phyloP scores from a whole-genome alignment of 2,888 invertebrate genomes.

The Andrena marginata region DNA sequence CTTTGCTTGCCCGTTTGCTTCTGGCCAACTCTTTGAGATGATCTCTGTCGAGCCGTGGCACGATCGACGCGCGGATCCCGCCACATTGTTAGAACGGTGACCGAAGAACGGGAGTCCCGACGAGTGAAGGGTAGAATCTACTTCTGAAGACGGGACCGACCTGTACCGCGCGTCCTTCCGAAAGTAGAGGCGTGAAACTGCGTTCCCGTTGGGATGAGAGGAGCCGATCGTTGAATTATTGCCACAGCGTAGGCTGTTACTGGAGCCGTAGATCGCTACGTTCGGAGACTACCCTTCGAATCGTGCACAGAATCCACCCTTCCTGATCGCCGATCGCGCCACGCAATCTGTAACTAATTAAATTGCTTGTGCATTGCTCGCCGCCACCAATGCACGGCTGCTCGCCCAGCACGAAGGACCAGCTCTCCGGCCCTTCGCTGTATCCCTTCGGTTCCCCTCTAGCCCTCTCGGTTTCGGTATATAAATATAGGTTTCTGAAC shows the following conservation, averaged over 20 bases:
- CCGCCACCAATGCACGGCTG: conserved; percentile 16
- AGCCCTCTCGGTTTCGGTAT: not conserved
- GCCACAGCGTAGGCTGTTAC: not conserved
- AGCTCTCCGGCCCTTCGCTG: conserved; percentile 19
- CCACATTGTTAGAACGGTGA: not conserved
- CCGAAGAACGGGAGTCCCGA: conserved; percentile 23
- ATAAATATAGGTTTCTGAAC: conserved; percentile 10
- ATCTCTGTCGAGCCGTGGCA: conserved; percentile 2
- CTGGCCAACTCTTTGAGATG: conserved; percentile 52
- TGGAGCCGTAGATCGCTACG: not conserved
- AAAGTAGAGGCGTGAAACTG: not conserved
- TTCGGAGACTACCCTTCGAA: conserved; percentile 41
- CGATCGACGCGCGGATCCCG: conserved; percentile 39
- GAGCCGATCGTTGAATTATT: not conserved
- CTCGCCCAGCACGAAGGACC: not conserved
- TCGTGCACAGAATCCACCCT: conserved; percentile 48
- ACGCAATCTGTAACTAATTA: conserved; percentile 36
- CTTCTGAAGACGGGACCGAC: not conserved
- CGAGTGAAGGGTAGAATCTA: conserved; percentile 53
- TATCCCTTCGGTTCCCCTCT: too few relatives aligned
- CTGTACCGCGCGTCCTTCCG: conserved; percentile 15
- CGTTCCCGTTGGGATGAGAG: not conserved
- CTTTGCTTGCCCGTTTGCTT: conserved; percentile 28
- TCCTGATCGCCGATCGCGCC: conserved; percentile 29
- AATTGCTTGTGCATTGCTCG: conserved; percentile 55